A percentile compares a stretch with the other conserved stretches of the same genome.
phyloP scores from a whole-genome alignment of 2,113 vertebrate genomes.

The Microcebus murinus region DNA sequence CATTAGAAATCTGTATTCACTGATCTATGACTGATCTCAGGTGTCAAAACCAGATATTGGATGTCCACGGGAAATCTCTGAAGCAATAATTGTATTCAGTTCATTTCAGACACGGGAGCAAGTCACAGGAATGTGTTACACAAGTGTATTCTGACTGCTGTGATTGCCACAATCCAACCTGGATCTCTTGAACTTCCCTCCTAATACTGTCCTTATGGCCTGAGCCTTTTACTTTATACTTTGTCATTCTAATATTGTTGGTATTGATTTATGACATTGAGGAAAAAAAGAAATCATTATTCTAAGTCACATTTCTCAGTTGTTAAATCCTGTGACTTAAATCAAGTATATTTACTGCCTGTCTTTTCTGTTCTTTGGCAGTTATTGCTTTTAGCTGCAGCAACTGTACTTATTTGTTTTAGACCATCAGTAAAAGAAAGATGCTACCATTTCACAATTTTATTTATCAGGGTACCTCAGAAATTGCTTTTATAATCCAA shows the following conservation, averaged over 20 bases:
- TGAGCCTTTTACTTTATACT: background rate
- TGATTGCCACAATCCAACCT: background rate
- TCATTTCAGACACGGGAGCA: background rate
- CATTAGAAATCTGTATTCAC: conserved; percentile 44
- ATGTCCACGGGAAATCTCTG: background rate
- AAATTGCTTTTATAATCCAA: conserved; percentile 30
- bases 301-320: conserved; percentile 51
- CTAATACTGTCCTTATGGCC: background rate
- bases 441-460: background rate
- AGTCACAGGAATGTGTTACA: background rate
- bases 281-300: conserved; percentile 37
- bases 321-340: conserved; percentile 34
- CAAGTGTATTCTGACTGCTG: background rate
- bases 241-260: conserved; percentile 22
- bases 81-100: background rate
- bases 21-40: conserved; percentile 28
- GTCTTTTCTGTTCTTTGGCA: background rate
- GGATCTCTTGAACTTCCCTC: background rate
- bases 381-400: background rate
- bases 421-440: background rate
- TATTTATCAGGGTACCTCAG: background rate
- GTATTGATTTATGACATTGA: conserved; percentile 38
- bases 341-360: background rate
- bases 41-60: conserved; percentile 43
- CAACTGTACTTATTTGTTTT: background rate